phyloP scores from a whole-genome alignment of 2,797 vertebrate genomes.

The Pseudopleuronectes americanus region DNA sequence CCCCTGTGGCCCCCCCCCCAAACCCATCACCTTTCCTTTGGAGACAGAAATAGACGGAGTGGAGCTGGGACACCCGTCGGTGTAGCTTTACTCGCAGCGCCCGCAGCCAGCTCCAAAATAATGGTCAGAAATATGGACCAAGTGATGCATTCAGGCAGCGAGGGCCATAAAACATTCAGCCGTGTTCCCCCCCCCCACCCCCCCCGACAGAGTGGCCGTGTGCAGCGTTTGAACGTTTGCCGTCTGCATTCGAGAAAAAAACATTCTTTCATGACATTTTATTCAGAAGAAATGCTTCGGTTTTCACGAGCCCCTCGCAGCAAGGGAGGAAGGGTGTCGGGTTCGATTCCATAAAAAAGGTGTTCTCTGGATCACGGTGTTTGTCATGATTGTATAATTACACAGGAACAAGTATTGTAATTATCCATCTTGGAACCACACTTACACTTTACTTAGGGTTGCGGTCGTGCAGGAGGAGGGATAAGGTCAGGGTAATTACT shows the following conservation, averaged over 20 bases:
- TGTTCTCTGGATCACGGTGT: slow-evolving; percentile 71
- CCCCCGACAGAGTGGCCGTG: slow-evolving; percentile 11
- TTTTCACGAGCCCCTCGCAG: slow-evolving; percentile 43
- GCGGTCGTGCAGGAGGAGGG: slow-evolving; percentile 71
- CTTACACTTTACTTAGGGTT: slow-evolving; percentile 78
- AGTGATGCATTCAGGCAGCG: slow-evolving; percentile 31
- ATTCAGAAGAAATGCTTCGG: slow-evolving; percentile 34
- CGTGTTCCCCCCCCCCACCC: neutral
- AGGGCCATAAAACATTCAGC: slow-evolving; percentile 23
- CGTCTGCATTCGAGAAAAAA: slow-evolving; percentile 12
- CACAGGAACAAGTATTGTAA: slow-evolving; percentile 75
- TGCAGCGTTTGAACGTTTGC: slow-evolving; percentile 14
- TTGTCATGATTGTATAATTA: slow-evolving; percentile 75
- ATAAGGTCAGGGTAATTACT: slow-evolving; percentile 73
- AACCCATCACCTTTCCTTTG: slow-evolving; percentile 71
- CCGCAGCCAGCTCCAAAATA: slow-evolving; percentile 47
- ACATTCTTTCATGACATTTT: slow-evolving; percentile 34
- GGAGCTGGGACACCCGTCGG: slow-evolving; percentile 69
- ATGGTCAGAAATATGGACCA: slow-evolving; percentile 30
- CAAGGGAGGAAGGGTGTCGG: slow-evolving; percentile 67
- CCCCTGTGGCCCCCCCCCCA: neutral
- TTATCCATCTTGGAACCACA: slow-evolving; percentile 76
- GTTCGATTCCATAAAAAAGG: slow-evolving; percentile 76
- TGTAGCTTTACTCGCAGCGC: slow-evolving; percentile 54
- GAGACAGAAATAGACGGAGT: slow-evolving; percentile 77